Conservation (phyloP, 2,888 invertebrate species). For the Cheilosia scutellata region DNA sequence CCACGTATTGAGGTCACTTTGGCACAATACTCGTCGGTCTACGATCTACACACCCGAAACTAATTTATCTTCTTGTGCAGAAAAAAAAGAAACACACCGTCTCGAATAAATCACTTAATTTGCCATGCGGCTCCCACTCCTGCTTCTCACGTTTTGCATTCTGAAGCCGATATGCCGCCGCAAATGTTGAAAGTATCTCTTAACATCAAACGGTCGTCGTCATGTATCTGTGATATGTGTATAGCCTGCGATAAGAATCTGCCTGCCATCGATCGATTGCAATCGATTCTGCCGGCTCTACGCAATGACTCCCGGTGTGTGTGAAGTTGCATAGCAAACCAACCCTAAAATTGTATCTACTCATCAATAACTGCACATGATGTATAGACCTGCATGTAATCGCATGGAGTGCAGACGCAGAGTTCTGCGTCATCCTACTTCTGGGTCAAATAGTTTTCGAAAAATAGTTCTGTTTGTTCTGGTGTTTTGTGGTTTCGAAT, state of each 20-base stretch:
- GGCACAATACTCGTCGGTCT: constrained; percentile 22
- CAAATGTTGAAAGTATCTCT: constrained; percentile 33
- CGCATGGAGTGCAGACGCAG: constrained; percentile 11
- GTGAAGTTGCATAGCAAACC: neutral
- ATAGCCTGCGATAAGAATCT: constrained; percentile 36
- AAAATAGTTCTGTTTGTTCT: constrained; percentile 29
- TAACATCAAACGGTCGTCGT: constrained; percentile 36
- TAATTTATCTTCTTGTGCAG: constrained; percentile 49
- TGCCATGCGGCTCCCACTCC: constrained; percentile 19
- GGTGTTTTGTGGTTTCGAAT: constrained; percentile 39
- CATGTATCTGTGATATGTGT: neutral
- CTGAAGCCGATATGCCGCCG: neutral
- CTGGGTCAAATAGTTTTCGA: constrained; percentile 28
- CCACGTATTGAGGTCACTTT: constrained; percentile 55
- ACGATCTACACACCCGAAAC: constrained; percentile 28
- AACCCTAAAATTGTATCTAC: constrained; percentile 25
- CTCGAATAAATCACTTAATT: constrained; percentile 48
- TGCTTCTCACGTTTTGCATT: neutral
- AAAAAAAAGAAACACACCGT: constrained; percentile 3
- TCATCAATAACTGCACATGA: constrained; percentile 22
- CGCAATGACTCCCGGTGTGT: constrained; percentile 21
- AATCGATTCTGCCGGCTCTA: constrained; percentile 11
- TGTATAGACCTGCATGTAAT: constrained; percentile 18
- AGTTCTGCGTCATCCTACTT: constrained; percentile 8
- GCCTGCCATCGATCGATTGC: constrained; percentile 51